Evolutionary conservation across 2,888 invertebrate species (phyloP), one percentile per base, ranked within the genome.

Genomic region (Microctonus hyperodae): DNA sequence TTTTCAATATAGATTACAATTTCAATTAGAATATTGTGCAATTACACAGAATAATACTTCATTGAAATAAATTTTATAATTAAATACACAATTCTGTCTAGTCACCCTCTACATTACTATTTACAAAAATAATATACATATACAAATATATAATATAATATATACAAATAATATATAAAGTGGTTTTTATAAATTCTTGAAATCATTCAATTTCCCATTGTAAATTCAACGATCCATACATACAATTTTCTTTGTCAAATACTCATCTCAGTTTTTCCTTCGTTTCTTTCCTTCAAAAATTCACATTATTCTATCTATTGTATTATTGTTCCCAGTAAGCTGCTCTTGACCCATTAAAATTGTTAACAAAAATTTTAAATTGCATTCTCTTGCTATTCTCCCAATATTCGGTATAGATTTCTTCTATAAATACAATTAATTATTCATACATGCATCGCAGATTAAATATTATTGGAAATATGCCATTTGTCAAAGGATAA

Each of bases 151-250:
- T 53, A 53, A 53, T 28, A 1, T 25, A 2, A 58, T 59, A 13
- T 59, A 40, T n/a, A n/a, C n/a, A n/a, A n/a, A n/a, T n/a, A 2
- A 3, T 28, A n/a, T 58, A 40, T 23, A 25, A 40, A 23, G 31
- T 55, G 37, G 35, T 16, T 25, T 40, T 56, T 35, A 63, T 44
- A 64, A 58, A 50, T 57, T 57, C 35, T 22, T 28, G 35, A 35
- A 58, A 64, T 33, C 48, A 35, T 56, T 57, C 50, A 58, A 58
- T 58, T 64, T 64, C 58, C 64, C 51, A 64, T 58, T 64, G 35
- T 33, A 25, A n/a, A 50, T 48, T 64, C n/a, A n/a, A n/a, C n/a
- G n/a, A n/a, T n/a, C n/a, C n/a, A n/a, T n/a, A n/a, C n/a, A n/a
- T n/a, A n/a, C n/a, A n/a, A n/a, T n/a, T n/a, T n/a, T n/a, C n/a